A percentile compares a stretch with the other conserved stretches of the same genome.
These are phyloP conservation scores for Cassiopea andromeda DNA, from an alignment of 30 jellyfish, hydroid and myxozoan species.

Conservation along the genomic window DNA sequence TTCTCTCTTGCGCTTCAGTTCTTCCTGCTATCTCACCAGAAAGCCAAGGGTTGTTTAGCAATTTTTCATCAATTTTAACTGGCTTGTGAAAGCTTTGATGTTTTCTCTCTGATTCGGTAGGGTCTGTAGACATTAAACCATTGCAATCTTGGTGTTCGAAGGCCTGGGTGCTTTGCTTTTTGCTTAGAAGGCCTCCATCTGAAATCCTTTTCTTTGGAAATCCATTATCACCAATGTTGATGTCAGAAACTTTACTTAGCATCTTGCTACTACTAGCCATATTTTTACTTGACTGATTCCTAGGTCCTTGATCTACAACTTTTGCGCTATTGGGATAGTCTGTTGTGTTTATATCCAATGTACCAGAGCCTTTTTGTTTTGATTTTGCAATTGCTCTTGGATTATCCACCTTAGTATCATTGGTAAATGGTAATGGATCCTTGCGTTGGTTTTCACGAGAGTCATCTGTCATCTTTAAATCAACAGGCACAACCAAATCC, in stretches of 20 bases:
- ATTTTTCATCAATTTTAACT: conserved; percentile 2
- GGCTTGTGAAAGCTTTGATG: neutral
- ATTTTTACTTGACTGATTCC: neutral
- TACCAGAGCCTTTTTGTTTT: neutral
- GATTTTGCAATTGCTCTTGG: neutral
- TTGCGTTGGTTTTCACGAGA: neutral
- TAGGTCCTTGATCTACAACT: neutral
- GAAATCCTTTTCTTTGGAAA: neutral
- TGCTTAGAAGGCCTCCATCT: neutral
- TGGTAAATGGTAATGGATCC: neutral
- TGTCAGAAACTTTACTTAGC: neutral
- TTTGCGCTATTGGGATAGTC: neutral
- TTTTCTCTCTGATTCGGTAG: neutral
- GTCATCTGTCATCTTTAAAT: conserved; percentile 3
- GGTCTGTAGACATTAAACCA: neutral
- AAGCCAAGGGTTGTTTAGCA: conserved; percentile 41
- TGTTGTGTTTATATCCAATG: neutral
- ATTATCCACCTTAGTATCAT: neutral
- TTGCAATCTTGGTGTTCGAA: neutral
- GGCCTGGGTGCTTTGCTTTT: neutral
- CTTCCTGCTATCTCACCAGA: conserved; percentile 32
- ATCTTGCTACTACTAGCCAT: neutral
- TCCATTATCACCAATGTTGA: neutral
- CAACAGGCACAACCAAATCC: neutral
- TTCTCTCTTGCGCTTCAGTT: neutral